Percentiles rank a stretch among this genome's conserved stretches.
Evolutionary conservation across 2,888 invertebrate species (phyloP).

Genomic region (Cephus pulcher): DNA sequence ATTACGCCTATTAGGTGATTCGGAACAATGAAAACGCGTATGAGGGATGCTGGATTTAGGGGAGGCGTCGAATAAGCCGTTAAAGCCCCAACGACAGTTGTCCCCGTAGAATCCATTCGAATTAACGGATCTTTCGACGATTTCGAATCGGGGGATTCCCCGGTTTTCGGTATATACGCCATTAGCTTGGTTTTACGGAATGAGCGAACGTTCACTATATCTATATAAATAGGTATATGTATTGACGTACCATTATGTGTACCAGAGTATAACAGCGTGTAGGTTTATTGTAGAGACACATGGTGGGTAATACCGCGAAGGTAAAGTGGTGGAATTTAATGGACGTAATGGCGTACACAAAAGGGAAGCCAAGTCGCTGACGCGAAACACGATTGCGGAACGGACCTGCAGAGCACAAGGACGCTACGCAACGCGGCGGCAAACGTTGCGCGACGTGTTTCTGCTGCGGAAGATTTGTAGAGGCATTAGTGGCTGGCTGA

Average conservation of each 20-base stretch:
- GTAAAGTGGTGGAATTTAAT: neutral
- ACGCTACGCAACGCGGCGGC: neutral
- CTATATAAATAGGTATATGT: too few species aligned
- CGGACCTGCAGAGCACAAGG: neutral
- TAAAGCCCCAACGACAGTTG: constrained; percentile 23
- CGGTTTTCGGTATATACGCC: neutral
- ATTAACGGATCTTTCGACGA: constrained; percentile 25
- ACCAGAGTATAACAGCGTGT: neutral
- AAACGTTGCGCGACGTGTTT: constrained; percentile 10
- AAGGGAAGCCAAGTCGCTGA: neutral
- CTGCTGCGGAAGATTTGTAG: constrained; percentile 29
- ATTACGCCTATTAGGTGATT: constrained; percentile 30
- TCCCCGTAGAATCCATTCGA: constrained; percentile 24
- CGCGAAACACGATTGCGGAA: neutral
- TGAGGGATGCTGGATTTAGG: constrained; percentile 3
- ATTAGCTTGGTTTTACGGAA: neutral
- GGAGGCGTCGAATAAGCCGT: constrained; percentile 24
- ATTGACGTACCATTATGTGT: neutral
- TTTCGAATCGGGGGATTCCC: neutral
- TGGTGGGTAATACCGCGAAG: neutral
- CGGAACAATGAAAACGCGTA: constrained; percentile 11
- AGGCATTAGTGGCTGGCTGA: constrained; percentile 30
- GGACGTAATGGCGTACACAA: neutral
- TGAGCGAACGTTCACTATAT: neutral
- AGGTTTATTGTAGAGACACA: neutral